These are phyloP conservation scores for Bellardia pandia DNA, from an alignment of 2,888 invertebrate species.

Conservation along the genomic window DNA sequence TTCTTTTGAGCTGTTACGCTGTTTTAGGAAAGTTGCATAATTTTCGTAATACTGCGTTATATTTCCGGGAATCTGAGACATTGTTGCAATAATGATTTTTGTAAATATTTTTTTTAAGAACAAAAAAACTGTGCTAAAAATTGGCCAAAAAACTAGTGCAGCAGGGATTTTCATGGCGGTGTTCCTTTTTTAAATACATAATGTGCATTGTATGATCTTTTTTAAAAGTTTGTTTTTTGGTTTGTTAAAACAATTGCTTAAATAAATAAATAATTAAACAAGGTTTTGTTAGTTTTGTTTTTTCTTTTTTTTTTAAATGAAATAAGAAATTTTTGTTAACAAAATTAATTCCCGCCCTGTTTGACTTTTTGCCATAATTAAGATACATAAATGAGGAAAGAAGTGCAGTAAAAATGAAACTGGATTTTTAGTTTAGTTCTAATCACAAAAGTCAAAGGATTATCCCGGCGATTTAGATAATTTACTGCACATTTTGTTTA, in stretches of 20 bases:
- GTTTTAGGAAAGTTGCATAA: slow-evolving; percentile 41
- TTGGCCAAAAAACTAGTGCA: slow-evolving; percentile 56
- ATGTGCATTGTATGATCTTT: slow-evolving; percentile 22
- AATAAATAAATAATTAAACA: not conserved
- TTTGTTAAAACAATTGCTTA: slow-evolving; percentile 14
- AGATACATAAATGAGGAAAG: not conserved
- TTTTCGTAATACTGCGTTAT: slow-evolving; percentile 35
- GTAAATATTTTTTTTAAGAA: slow-evolving; percentile 35
- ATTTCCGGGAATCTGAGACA: slow-evolving; percentile 20
- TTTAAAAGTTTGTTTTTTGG: slow-evolving; percentile 16
- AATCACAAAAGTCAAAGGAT: slow-evolving; percentile 62
- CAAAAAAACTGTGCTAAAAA: slow-evolving; percentile 57
- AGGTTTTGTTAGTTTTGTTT: not conserved
- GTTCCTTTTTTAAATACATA: not conserved
- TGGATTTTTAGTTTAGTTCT: not conserved
- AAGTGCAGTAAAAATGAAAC: not conserved
- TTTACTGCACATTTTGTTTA: slow-evolving; percentile 10
- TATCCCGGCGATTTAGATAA: slow-evolving; percentile 41
- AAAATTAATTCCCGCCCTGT: slow-evolving; percentile 16
- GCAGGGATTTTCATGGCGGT: not conserved
- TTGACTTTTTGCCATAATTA: slow-evolving; percentile 54
- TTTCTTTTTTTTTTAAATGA: not conserved
- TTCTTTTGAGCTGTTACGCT: not conserved
- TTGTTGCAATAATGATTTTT: slow-evolving; percentile 21
- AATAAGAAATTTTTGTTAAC: slow-evolving; percentile 2